phyloP scores from a whole-genome alignment of 1,140 invertebrate species.

The Cephus cinctus region DNA sequence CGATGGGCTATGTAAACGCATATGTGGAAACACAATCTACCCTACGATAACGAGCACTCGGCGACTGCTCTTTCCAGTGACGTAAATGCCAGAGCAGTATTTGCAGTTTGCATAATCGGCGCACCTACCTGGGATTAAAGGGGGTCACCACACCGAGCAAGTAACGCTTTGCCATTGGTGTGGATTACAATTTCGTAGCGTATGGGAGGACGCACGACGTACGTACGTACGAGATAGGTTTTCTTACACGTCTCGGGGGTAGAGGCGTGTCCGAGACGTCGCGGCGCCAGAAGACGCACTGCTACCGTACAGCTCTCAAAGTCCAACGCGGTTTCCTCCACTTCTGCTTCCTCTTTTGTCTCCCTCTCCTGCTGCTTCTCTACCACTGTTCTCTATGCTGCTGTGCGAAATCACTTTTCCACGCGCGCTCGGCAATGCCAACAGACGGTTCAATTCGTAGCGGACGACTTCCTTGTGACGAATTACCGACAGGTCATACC shows the following conservation, averaged over 20 bases:
- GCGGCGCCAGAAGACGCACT: constrained; percentile 45
- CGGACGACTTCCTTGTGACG: background rate
- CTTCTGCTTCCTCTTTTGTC: constrained; percentile 8
- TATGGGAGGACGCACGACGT: constrained; percentile 21
- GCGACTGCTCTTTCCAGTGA: too few relatives aligned
- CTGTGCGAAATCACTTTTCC: constrained; percentile 7
- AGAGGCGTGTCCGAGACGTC: constrained; percentile 38
- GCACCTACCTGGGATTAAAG: too few relatives aligned
- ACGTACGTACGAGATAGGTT: constrained; percentile 24
- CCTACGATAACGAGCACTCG: too few relatives aligned
- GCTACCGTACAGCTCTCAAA: constrained; percentile 36
- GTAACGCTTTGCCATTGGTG: constrained; percentile 14
- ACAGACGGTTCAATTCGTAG: background rate
- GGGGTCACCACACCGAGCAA: too few relatives aligned
- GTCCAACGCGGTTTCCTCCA: constrained; percentile 17
- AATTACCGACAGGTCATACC: background rate
- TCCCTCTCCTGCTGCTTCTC: too few relatives aligned
- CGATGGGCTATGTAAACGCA: too few relatives aligned
- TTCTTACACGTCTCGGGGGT: constrained; percentile 23
- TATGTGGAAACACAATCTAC: too few relatives aligned
- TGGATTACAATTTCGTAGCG: constrained; percentile 33
- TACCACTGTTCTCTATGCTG: too few relatives aligned
- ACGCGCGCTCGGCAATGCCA: background rate
- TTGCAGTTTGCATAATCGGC: too few relatives aligned
- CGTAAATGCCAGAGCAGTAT: too few relatives aligned